Evolutionary conservation across 2,888 invertebrate genomes (phyloP).

Genomic region (Chesias legatella): DNA sequence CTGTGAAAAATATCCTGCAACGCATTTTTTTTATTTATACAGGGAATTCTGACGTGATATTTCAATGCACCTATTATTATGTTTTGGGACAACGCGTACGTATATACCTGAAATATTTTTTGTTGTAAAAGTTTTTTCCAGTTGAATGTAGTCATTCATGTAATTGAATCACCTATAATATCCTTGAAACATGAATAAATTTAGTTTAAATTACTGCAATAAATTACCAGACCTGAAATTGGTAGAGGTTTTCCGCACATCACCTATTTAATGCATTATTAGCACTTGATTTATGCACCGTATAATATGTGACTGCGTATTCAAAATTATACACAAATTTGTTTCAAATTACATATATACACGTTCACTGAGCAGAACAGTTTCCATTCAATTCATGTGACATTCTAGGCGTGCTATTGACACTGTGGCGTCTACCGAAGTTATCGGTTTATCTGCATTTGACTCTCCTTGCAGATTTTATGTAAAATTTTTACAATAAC

Average conservation of each 20-base stretch:
- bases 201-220: conserved; percentile 25
- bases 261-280: conserved; percentile 24
- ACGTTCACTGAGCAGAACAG: neutral
- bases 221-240: conserved; percentile 19
- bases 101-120: too few relatives aligned
- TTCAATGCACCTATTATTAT: too few relatives aligned
- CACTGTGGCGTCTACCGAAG: conserved; percentile 6
- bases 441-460: conserved; percentile 6
- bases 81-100: too few relatives aligned
- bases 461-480: too few relatives aligned
- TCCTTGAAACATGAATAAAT: conserved; percentile 5
- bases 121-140: too few relatives aligned
- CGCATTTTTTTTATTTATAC: too few relatives aligned
- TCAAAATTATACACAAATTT: conserved; percentile 16
- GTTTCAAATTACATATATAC: conserved; percentile 3
- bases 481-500: too few relatives aligned
- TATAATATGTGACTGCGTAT: conserved; percentile 21
- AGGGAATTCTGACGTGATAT: too few relatives aligned
- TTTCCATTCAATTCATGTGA: conserved; percentile 13
- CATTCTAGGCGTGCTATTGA: conserved; percentile 13
- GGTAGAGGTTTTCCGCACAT: conserved; percentile 15
- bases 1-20: too few relatives aligned
- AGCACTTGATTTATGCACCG: conserved; percentile 26
- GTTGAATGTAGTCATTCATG: too few relatives aligned
- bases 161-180: conserved; percentile 1